phyloP scores from a whole-genome alignment of 2,888 invertebrate genomes.

The Synergus laeviventris region DNA sequence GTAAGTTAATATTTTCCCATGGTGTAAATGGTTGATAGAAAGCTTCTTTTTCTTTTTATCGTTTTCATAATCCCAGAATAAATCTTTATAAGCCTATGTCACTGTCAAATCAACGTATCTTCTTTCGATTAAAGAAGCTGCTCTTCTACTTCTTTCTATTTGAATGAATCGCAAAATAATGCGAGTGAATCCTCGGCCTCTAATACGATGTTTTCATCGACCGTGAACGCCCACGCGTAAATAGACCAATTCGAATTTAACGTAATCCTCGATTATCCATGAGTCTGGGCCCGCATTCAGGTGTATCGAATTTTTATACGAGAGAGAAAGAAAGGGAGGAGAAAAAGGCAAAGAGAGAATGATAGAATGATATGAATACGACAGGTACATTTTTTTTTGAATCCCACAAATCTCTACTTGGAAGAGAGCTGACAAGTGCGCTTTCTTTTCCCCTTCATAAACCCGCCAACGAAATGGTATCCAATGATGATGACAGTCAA shows the following conservation, averaged over 20 bases:
- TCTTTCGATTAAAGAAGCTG: slow-evolving; percentile 21
- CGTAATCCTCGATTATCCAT: slow-evolving; percentile 36
- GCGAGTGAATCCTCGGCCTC: not conserved
- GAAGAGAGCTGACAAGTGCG: slow-evolving; percentile 31
- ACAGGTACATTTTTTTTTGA: slow-evolving; percentile 51
- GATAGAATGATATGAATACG: slow-evolving; percentile 40
- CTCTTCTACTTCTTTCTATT: slow-evolving; percentile 34
- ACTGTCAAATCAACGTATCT: slow-evolving; percentile 19
- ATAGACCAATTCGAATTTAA: slow-evolving; percentile 37
- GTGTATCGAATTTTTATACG: slow-evolving; percentile 33
- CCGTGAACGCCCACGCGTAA: slow-evolving; percentile 29
- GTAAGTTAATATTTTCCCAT: slow-evolving; percentile 20
- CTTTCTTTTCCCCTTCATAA: slow-evolving; percentile 19
- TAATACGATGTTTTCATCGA: slow-evolving; percentile 37
- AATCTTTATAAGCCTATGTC: slow-evolving; percentile 27
- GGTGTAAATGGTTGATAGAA: slow-evolving; percentile 5
- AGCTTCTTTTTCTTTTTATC: not conserved
- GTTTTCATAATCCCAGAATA: slow-evolving; percentile 10
- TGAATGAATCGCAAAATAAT: slow-evolving; percentile 28
- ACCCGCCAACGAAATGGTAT: not conserved
- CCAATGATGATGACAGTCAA: slow-evolving; percentile 8
- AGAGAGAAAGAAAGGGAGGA: slow-evolving; percentile 41
- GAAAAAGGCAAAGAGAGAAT: slow-evolving; percentile 43
- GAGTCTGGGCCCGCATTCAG: slow-evolving; percentile 27
- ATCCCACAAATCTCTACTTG: slow-evolving; percentile 55